These are phyloP conservation scores for Atethmia centrago DNA, from an alignment of 2,888 invertebrate species.

Conservation along the genomic window DNA sequence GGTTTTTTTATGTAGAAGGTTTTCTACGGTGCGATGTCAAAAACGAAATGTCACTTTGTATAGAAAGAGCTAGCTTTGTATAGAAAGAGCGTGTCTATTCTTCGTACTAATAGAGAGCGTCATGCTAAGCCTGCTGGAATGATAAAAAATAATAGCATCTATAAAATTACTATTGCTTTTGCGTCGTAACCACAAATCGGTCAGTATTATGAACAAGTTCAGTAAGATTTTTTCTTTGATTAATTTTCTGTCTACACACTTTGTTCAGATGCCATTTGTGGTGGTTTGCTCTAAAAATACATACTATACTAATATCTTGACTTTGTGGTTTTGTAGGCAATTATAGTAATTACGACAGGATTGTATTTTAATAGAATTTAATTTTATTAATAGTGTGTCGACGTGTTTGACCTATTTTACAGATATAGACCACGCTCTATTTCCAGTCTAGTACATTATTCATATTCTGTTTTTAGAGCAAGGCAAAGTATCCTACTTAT, in stretches of 20 bases:
- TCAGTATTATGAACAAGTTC: neutral
- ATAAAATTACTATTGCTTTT: neutral
- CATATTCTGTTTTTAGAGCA: neutral
- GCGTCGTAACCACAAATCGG: constrained; percentile 38
- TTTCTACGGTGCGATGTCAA: too few relatives aligned
- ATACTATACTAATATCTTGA: neutral
- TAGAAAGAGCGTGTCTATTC: too few relatives aligned
- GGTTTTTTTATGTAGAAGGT: too few relatives aligned
- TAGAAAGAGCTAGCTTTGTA: too few relatives aligned
- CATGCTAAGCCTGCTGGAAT: too few relatives aligned
- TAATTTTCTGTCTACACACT: neutral
- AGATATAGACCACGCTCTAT: constrained; percentile 4
- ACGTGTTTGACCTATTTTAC: constrained; percentile 5
- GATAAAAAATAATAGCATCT: neutral
- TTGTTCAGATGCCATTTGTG: constrained; percentile 26
- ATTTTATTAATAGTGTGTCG: neutral
- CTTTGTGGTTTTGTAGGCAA: constrained; percentile 33
- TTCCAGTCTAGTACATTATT: neutral
- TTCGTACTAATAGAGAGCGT: too few relatives aligned
- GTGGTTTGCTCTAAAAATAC: constrained; percentile 36
- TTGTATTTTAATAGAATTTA: neutral
- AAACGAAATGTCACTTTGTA: too few relatives aligned
- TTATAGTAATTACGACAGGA: constrained; percentile 17
- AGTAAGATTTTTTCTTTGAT: constrained; percentile 4
- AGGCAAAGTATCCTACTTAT: neutral